Conservation (phyloP, 1,140 invertebrate genomes). For the Temnothorax longispinosus region DNA sequence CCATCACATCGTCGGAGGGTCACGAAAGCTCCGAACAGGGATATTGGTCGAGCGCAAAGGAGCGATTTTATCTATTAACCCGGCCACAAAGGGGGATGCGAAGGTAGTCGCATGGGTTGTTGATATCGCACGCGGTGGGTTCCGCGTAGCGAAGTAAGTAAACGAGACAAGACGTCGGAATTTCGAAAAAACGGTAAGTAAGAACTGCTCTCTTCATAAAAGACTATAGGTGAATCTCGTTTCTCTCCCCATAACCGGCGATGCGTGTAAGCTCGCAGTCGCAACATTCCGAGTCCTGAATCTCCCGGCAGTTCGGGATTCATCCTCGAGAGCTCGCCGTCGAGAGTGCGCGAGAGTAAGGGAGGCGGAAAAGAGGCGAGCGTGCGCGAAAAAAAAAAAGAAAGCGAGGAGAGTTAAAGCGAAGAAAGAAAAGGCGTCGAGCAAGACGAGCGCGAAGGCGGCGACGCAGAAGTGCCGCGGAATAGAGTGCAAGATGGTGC, state of each 20-base stretch:
- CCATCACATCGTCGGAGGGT: neutral
- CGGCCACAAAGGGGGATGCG: neutral
- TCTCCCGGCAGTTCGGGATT: conserved; percentile 47
- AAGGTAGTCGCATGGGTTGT: conserved; percentile 14
- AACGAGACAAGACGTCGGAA: neutral
- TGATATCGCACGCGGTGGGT: neutral
- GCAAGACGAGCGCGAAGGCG: conserved; percentile 48
- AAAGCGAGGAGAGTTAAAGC: conserved; percentile 18
- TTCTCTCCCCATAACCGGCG: conserved; percentile 56
- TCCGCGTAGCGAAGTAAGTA: neutral
- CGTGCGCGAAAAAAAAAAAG: neutral
- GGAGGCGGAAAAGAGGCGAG: neutral
- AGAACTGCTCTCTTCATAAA: conserved; percentile 15
- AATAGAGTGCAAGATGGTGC: conserved; percentile 72
- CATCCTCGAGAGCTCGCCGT: conserved; percentile 29
- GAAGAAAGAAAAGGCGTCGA: conserved; percentile 63
- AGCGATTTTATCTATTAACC: conserved; percentile 12
- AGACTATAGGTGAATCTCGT: conserved; percentile 26
- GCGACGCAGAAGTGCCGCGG: conserved; percentile 71
- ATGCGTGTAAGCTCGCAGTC: conserved; percentile 64
- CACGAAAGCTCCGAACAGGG: neutral
- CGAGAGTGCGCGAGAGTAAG: neutral
- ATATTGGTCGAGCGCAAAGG: neutral
- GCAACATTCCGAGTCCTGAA: conserved; percentile 50
- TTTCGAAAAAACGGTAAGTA: neutral